Base-by-base conservation (phyloP, 2,113 vertebrate genomes). In the Zootoca vivipara region DNA sequence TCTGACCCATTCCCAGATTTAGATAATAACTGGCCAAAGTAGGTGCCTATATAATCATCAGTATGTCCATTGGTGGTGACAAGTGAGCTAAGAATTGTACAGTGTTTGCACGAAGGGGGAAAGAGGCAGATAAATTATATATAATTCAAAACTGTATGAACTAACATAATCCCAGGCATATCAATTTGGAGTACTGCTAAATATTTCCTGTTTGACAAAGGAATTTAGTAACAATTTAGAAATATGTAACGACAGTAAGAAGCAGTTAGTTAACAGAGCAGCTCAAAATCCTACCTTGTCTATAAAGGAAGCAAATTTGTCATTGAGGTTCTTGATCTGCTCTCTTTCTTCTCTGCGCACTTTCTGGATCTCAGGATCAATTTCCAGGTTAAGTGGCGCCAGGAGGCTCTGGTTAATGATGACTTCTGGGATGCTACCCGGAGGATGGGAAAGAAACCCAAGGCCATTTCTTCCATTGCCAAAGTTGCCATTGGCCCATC, bases 301-400 rank as follows among this genome's bases (percentile, higher is more conserved):
- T 0, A 98, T 98, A 92, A 98, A 98, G 10, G 96, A 94, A 33
- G 96, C 97, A 0, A 97, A 96, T 65, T 96, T 97, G 94, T 98
- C 97, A 92, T 97, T 97, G 69, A 98, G 95, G 2, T 87, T 95
- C 95, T 98, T 97, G 94, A 98, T 98, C 95, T 97, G 95, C 67
- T 98, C 96, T 88, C 97, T 96, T 92, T 98, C 97, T 89, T 98
- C 92, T 52, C 92, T 95, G 1, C 96, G 96, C 86, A 98, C 92
- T 3, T 78, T 91, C 88, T 98, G 97, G 93, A 98, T 96, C 91
- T 90, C 92, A 0, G 97, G 96, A 89, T 98, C 97, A 67, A 98
- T 96, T 85, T 97, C 96, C 91, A 97, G 93, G 1, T 97, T 95
- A 85, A 98, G 91, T 7, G 97, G 96, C 4, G 95, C 94, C 93